Base-by-base conservation (phyloP, 37 sponge, comb jelly and placozoan species). In the Amphimedon queenslandica region DNA sequence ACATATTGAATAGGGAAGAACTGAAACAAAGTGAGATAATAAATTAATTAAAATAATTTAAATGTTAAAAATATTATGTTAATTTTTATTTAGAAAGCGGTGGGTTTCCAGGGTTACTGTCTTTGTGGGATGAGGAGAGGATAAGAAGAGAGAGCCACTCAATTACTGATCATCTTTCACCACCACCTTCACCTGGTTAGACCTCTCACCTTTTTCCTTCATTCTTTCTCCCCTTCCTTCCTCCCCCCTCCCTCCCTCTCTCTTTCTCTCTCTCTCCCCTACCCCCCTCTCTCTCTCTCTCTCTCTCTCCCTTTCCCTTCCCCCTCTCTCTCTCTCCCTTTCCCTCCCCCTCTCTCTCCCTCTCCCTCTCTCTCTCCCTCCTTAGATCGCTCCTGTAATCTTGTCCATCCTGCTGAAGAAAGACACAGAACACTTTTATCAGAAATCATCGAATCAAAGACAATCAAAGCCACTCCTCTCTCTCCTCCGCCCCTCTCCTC, bases 41-140 rank as follows among this genome's bases (percentile, higher is more conserved):
- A 47, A 8, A 47, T 8, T 47, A 47, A 18, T 18, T 13, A 18
- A 13, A 47, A 13, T 47, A 13, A 47, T 13, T 18, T 47, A 47
- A 8, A 47, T 47, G 51, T 47, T 18, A 18, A 13, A 18, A 18
- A 13, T 47, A 13, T 8, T 47, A 47, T 63, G 64, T 69, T 25
- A 69, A 24, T 34, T 8, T 69, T 6, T 25, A 63, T 21, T 31
- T 32, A 63, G 76, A 2, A 3, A 3, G 29, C 4, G 80, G 58
- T 18, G 87, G 80, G n/a, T 80, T 81, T 63, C 96, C 96, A 16
- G 96, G 96, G 1, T 57, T 95, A 4, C 75, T 80, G 40, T 87
- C 87, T 11, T 30, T 95, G 8, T 92, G 93, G 93, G 78, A 88
- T 41, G 96, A 95, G 39, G 96, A 92, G 65, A 76, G 66, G 55